Conservation (phyloP, 2,888 invertebrate genomes). For the Onchidella celtica region DNA sequence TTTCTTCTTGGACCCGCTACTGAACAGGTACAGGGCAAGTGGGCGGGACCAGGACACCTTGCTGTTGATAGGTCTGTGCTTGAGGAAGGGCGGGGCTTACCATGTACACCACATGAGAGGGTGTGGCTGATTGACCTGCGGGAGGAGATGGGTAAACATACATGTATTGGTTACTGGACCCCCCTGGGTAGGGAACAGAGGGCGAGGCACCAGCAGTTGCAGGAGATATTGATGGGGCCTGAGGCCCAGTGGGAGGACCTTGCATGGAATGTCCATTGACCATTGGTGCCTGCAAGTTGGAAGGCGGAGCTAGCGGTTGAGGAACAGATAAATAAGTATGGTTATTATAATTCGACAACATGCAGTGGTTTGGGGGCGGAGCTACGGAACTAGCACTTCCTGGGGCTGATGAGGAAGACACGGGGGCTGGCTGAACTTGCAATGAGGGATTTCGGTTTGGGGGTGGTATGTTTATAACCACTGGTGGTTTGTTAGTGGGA, state of each 20-base stretch:
- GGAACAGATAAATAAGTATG: constrained; percentile 17
- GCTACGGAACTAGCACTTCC: constrained; percentile 2
- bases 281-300: constrained; percentile 17
- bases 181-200: background rate
- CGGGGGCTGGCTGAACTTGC: background rate
- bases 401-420: constrained; percentile 12
- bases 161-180: constrained; percentile 55
- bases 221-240: background rate
- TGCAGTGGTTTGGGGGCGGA: constrained; percentile 9
- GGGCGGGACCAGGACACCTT: constrained; percentile 38
- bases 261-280: constrained; percentile 42
- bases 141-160: constrained; percentile 60
- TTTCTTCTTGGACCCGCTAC: constrained; percentile 27
- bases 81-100: constrained; percentile 51
- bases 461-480: constrained; percentile 29
- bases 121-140: constrained; percentile 54
- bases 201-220: background rate
- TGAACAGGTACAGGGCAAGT: constrained; percentile 47
- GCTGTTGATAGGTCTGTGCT: constrained; percentile 40
- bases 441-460: constrained; percentile 27
- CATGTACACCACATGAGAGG: constrained; percentile 56
- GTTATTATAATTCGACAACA: constrained; percentile 20
- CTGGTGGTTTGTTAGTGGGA: constrained; percentile 4
- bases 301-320: constrained; percentile 32
- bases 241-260: constrained; percentile 2